Percentiles rank a stretch among this genome's conserved stretches.
phyloP scores from a whole-genome alignment of 2,113 vertebrate species.

The Callopanchax toddi region DNA sequence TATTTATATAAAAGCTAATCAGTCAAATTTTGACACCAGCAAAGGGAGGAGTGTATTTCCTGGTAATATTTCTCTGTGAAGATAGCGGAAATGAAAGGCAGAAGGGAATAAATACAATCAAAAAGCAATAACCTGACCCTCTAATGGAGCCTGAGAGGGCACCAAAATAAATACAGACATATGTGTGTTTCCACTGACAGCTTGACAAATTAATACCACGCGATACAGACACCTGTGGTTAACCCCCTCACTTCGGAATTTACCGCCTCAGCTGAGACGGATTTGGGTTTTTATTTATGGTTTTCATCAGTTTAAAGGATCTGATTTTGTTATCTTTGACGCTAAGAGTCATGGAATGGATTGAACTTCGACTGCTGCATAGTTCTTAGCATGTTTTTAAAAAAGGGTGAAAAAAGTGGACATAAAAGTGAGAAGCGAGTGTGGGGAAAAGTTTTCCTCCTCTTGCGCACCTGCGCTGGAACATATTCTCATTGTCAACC shows the following conservation, averaged over 20 bases:
- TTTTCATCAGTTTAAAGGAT: too few relatives aligned
- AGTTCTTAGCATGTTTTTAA: background rate
- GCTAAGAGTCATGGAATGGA: too few relatives aligned
- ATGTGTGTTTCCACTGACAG: constrained; percentile 78
- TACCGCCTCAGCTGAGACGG: background rate
- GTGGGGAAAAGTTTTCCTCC: background rate
- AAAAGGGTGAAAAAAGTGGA: background rate
- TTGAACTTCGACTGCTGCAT: too few relatives aligned
- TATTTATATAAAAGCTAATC: constrained; percentile 79
- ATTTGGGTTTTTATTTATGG: background rate
- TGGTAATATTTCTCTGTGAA: constrained; percentile 74
- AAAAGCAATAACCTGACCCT: constrained; percentile 81
- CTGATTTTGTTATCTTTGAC: too few relatives aligned
- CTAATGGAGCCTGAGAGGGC: constrained; percentile 79
- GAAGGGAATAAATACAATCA: constrained; percentile 79
- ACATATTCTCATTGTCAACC: constrained; percentile 25
- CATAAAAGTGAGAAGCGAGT: constrained; percentile 7
- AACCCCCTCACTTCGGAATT: constrained; percentile 15
- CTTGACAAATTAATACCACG: constrained; percentile 83
- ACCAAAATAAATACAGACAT: constrained; percentile 79
- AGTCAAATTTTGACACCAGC: constrained; percentile 72
- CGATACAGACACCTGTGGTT: constrained; percentile 45
- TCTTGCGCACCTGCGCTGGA: constrained; percentile 1
- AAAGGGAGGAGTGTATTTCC: constrained; percentile 54
- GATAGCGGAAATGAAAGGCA: constrained; percentile 79